phyloP scores from a whole-genome alignment of 2,888 invertebrate genomes.

The Phaonia tiefii region DNA sequence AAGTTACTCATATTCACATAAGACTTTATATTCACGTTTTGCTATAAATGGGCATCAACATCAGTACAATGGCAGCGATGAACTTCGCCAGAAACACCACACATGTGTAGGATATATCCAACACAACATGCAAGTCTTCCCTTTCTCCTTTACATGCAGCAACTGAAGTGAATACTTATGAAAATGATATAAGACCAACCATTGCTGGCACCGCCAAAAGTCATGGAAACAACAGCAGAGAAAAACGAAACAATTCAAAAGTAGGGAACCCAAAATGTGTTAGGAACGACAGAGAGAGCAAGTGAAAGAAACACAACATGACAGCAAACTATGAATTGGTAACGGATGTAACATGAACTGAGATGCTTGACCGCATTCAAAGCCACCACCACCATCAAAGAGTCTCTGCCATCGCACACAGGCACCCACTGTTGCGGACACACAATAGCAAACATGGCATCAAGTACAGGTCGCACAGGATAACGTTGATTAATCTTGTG shows the following conservation, averaged over 20 bases:
- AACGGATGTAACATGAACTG: conserved; percentile 64
- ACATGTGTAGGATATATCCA: too few relatives aligned
- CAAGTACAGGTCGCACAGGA: conserved; percentile 62
- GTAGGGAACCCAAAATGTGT: conserved; percentile 25
- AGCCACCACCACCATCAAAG: conserved; percentile 46
- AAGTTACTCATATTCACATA: too few relatives aligned
- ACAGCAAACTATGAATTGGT: conserved; percentile 61
- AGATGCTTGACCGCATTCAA: conserved; percentile 64
- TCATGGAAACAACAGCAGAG: conserved; percentile 30
- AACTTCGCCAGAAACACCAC: not conserved
- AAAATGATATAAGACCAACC: conserved; percentile 49
- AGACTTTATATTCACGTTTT: too few relatives aligned
- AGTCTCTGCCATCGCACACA: too few relatives aligned
- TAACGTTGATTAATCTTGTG: conserved; percentile 64
- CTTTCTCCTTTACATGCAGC: not conserved
- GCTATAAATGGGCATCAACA: conserved; percentile 51
- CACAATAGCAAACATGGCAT: conserved; percentile 47
- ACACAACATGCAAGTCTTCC: not conserved
- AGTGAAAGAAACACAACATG: not conserved
- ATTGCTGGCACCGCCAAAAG: conserved; percentile 16
- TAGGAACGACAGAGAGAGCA: not conserved
- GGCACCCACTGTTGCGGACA: not conserved
- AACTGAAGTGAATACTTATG: conserved; percentile 39
- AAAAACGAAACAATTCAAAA: conserved; percentile 18
- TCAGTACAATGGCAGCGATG: conserved; percentile 4